Conservation (phyloP, 2,797 vertebrate genomes). For the Halcyon leucocephala region DNA sequence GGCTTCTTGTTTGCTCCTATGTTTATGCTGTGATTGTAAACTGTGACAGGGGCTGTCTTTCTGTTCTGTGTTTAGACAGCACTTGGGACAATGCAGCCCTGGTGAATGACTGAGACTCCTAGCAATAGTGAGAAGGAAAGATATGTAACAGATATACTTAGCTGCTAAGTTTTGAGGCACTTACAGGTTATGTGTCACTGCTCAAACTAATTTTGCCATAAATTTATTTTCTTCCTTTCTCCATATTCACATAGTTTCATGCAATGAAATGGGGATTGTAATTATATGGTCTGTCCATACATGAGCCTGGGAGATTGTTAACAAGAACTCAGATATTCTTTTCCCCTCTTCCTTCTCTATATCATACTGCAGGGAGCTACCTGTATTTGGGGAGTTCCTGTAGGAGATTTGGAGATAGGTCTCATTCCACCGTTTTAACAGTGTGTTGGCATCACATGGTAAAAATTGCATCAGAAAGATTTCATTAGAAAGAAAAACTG, state of each 20-base stretch:
- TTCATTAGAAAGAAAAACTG: neutral
- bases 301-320: neutral
- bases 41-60: neutral
- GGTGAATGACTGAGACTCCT: neutral
- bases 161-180: neutral
- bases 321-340: neutral
- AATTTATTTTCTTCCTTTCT: neutral
- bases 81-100: neutral
- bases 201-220: neutral
- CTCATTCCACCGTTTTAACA: neutral
- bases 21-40: neutral
- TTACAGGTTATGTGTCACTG: neutral
- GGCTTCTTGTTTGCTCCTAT: neutral
- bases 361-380: neutral
- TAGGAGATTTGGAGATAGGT: neutral
- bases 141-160: neutral
- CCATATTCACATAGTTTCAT: neutral
- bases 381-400: neutral
- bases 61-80: neutral
- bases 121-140: neutral
- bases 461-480: neutral
- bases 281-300: neutral
- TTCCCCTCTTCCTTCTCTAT: neutral
- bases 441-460: neutral
- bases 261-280: neutral